These are phyloP conservation scores for Pampus argenteus DNA, from an alignment of 2,797 vertebrate genomes.

Conservation along the genomic window DNA sequence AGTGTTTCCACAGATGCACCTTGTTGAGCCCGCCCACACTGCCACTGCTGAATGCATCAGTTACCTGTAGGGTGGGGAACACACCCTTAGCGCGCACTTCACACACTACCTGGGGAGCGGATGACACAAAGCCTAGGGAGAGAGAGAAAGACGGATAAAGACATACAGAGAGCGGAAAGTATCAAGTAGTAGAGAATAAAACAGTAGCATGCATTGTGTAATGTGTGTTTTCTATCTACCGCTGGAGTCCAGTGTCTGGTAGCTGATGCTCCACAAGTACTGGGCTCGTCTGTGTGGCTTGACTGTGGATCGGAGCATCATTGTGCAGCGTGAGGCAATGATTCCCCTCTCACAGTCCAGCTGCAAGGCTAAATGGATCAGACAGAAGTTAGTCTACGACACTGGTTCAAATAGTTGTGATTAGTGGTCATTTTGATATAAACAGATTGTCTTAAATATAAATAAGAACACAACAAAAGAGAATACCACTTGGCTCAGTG, in stretches of 20 bases:
- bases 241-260: conserved; percentile 78
- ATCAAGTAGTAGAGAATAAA: neutral
- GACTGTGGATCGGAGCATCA: conserved; percentile 79
- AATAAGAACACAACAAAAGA: neutral
- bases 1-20: conserved; percentile 88
- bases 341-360: conserved; percentile 83
- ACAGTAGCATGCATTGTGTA: neutral
- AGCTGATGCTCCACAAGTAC: conserved; percentile 91
- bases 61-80: conserved; percentile 87
- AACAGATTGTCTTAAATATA: neutral
- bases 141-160: neutral
- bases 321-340: conserved; percentile 84
- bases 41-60: conserved; percentile 83
- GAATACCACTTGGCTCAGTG: conserved; percentile 78
- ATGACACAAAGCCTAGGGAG: conserved; percentile 64
- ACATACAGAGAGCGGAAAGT: neutral
- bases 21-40: conserved; percentile 84
- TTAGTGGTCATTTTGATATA: neutral
- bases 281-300: conserved; percentile 75
- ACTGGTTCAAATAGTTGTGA: neutral
- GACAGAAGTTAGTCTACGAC: neutral
- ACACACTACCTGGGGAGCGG: conserved; percentile 80
- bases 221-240: conserved; percentile 75
- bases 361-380: conserved; percentile 82
- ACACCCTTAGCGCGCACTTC: conserved; percentile 81